A percentile compares a stretch with the other conserved stretches of the same genome.
Conservation (phyloP, 1,140 invertebrate genomes). For the Meloidogyne floridensis region DNA sequence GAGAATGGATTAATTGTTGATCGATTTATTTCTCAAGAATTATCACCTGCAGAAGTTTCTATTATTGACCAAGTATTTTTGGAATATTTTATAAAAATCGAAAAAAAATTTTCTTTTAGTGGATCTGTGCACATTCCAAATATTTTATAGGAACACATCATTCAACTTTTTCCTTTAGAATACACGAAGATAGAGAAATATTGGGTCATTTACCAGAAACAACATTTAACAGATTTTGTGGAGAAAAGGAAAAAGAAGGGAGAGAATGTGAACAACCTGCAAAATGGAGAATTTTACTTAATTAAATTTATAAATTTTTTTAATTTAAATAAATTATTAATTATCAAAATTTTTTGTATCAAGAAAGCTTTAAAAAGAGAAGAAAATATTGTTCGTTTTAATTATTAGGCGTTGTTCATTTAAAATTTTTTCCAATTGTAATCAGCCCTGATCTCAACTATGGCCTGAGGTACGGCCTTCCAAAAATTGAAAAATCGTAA, state of each 20-base stretch:
- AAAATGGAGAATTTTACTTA: constrained; percentile 66
- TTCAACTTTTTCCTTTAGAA: constrained; percentile 92
- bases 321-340: background rate
- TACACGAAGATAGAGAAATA: constrained; percentile 94
- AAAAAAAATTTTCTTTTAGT: constrained; percentile 58
- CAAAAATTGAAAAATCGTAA: no score
- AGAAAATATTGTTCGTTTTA: no score
- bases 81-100: no score
- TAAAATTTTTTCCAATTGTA: no score
- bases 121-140: constrained; percentile 83
- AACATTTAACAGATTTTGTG: constrained; percentile 87
- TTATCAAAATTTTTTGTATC: no score
- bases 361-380: no score
- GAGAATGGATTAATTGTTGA: constrained; percentile 27
- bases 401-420: no score
- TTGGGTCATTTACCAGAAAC: constrained; percentile 78
- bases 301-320: background rate
- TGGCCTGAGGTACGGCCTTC: no score
- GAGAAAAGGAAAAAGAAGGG: constrained; percentile 66
- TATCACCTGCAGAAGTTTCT: constrained; percentile 80
- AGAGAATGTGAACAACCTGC: constrained; percentile 69
- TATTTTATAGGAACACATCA: constrained; percentile 86
- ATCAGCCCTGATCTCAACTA: no score
- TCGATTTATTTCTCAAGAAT: constrained; percentile 18
- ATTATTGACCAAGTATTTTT: constrained; percentile 80